Base-by-base conservation (phyloP, 1,140 invertebrate species). In the Aphidius ervi region DNA sequence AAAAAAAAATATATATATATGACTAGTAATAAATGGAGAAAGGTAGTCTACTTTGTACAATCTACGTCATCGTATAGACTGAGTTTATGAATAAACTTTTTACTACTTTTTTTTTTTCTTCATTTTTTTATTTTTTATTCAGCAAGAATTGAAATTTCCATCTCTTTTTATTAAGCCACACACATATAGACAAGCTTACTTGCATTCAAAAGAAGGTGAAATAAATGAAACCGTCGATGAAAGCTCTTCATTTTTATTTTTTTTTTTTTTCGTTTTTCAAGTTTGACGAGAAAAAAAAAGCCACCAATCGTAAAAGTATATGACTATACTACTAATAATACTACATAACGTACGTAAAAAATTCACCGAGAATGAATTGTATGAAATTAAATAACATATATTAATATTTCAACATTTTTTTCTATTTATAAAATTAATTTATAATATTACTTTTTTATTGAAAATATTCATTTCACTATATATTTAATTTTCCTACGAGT, bases 31-130 rank as follows among this genome's bases (percentile, higher is more conserved):
- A 16, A 16, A 16, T 16, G 16, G 16, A 46, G 37, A 52, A 37
- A 31, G 23, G 20, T 45, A 62, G 54, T 62, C 54, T 10, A 59
- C 57, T 59, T 59, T 59, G 57, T 57, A 50, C 54, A 61, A 9
- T 56, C 60, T 56, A 62, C 40, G 60, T 52, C 54, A 57, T 50
- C 60, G 20, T 46, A 10, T 23, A 7, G 16, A 9, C 46, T 41
- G 56, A 47, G 46, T 62, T 62, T 53, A 50, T 58, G 49, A 59
- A 52, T 59, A 59, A 52, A 53, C 58, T 59, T 54, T 52, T 16
- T 16, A 39, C 56, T 49, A 5, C 1, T 31, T 48, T 20, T 7
- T 20, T 7, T 48, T n/a, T 7, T 48, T n/a, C n/a, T 39, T n/a
- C 16, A 0, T 16, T 16, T 16, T 16, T 16, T 16, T 16, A 16